A percentile compares a stretch with the other conserved stretches of the same genome.
phyloP scores from a whole-genome alignment of 2,113 vertebrate species.

The Fukomys damarensis region DNA sequence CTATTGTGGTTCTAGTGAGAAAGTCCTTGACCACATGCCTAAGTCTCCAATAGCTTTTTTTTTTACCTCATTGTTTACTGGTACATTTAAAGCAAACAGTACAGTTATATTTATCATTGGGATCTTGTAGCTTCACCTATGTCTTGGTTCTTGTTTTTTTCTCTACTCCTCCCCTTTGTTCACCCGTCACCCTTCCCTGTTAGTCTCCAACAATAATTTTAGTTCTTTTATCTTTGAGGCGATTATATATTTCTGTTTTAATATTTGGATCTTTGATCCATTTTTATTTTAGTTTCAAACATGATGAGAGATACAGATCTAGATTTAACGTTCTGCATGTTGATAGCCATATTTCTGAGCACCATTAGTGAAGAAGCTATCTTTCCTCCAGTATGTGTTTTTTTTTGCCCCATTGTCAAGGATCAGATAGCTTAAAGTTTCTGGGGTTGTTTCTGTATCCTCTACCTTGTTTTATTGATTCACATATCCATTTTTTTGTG shows the following conservation, averaged over 20 bases:
- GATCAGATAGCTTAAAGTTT: background rate
- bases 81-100: too few species aligned
- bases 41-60: background rate
- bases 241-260: background rate
- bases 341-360: background rate
- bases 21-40: background rate
- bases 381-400: background rate
- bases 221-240: background rate
- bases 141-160: too few species aligned
- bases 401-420: background rate
- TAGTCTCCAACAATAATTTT: too few species aligned
- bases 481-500: background rate
- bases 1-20: background rate
- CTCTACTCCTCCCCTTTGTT: too few species aligned
- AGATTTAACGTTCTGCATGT: background rate
- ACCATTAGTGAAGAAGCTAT: background rate
- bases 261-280: background rate
- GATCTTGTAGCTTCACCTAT: too few species aligned
- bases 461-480: background rate
- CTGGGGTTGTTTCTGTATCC: background rate
- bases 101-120: too few species aligned
- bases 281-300: background rate
- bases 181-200: too few species aligned
- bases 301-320: background rate
- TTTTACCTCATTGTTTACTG: too few species aligned